Evolutionary conservation across 2,113 vertebrate genomes (phyloP), one percentile per base, ranked within the genome.

Genomic region (Sinocyclocheilus anshuiensis): DNA sequence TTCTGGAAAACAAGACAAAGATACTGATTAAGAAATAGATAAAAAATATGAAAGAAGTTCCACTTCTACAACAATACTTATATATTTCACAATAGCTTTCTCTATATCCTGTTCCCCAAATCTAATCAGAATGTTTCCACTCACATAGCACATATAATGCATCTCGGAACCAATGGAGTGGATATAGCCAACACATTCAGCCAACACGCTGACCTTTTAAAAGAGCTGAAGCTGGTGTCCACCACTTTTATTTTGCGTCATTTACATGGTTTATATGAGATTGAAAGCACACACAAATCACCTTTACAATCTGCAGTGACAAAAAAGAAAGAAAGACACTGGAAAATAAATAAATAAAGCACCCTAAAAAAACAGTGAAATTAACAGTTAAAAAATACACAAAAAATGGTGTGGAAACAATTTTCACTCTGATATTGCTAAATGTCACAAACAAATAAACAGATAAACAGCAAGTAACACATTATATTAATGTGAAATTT

Each of bases 181-280:
- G 63, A 82, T 82, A 69, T 50, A 50, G 24, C 42, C 33, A 67
- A 9, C n/a, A 78, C 15, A 24, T 78, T 18, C 33, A 50, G 67
- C 29, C 65, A 79, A 80, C 29, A 69, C 6, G 0, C 15, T 86
- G 77, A 80, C 84, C 77, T 86, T 86, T 86, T 71, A 72, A 86
- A 86, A 71, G 63, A 82, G 61, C 42, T 69, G 42, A 69, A 20
- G 15, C 63, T 50, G 7, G 39, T 45, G 63, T 82, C 63, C 39
- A 69, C 63, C 6, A 22, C 59, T 82, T 71, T 69, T 82, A 69
- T 53, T 82, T 29, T 3, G 45, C n/a, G 53, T 69, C 42, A 69
- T 82, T 67, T 82, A 24, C 80, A 69, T 82, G 7, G 61, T 69
- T 82, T 82, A 69, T 82, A 53, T 42, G 55, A 29, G 78, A 22